These are phyloP conservation scores for Drosophila saltans DNA, from an alignment of 1,140 invertebrate genomes.

Conservation along the genomic window DNA sequence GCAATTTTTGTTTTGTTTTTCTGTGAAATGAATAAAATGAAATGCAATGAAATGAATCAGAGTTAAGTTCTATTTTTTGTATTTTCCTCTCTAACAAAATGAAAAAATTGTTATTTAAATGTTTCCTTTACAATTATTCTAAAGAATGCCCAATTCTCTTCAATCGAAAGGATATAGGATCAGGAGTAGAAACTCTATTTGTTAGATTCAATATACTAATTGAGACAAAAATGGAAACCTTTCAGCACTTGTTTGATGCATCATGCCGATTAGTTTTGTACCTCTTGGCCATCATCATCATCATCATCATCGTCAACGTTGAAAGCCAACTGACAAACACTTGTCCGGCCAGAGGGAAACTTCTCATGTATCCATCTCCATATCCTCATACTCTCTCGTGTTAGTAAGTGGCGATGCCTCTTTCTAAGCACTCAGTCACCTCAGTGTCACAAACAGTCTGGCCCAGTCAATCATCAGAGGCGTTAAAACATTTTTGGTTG, in stretches of 20 bases:
- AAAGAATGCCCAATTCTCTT: too few relatives aligned
- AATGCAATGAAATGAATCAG: slow-evolving; percentile 20
- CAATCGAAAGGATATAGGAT: too few relatives aligned
- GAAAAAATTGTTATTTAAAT: not conserved
- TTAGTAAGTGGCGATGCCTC: slow-evolving; percentile 2
- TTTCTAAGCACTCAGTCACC: slow-evolving; percentile 9
- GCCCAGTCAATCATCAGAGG: slow-evolving; percentile 8
- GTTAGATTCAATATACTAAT: too few relatives aligned
- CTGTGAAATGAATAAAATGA: not conserved
- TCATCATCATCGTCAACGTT: not conserved
- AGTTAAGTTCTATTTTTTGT: not conserved
- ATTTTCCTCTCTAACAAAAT: not conserved
- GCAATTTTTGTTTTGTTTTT: not conserved
- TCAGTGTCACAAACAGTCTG: slow-evolving; percentile 12
- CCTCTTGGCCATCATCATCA: not conserved
- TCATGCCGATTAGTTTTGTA: not conserved
- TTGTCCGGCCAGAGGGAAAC: not conserved
- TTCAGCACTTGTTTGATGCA: not conserved
- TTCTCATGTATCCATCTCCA: slow-evolving; percentile 5
- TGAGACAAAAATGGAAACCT: not conserved
- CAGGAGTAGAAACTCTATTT: too few relatives aligned
- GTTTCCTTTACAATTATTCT: not conserved
- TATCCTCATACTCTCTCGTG: not conserved
- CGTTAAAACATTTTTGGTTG: slow-evolving; percentile 14
- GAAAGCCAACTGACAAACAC: slow-evolving; percentile 5